Evolutionary conservation across 2,888 invertebrate species (phyloP).

Genomic region (Brenthis ino): DNA sequence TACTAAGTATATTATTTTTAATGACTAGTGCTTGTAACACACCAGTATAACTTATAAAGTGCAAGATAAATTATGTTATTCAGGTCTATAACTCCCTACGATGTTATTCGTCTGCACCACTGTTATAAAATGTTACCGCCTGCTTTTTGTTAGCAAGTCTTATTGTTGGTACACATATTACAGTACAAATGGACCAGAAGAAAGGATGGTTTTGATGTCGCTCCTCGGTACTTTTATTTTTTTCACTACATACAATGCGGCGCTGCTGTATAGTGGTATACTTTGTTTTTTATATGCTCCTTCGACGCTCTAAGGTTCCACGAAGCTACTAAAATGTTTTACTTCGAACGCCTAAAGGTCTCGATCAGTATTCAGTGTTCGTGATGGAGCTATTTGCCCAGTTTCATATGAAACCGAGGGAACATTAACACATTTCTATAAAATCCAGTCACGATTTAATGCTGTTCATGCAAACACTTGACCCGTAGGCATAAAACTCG

Average conservation of each 20-base stretch:
- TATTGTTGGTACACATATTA: conserved; percentile 27
- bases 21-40: no score
- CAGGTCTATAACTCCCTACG: neutral
- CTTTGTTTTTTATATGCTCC: conserved; percentile 12
- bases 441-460: conserved; percentile 36
- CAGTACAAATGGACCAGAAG: conserved; percentile 32
- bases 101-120: conserved; percentile 2
- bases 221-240: conserved; percentile 30
- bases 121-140: conserved; percentile 22
- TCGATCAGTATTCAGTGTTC: conserved; percentile 34
- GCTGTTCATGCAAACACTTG: conserved; percentile 36
- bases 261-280: conserved; percentile 12
- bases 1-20: no score
- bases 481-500: conserved; percentile 23
- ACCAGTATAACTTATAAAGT: no score
- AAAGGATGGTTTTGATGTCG: conserved; percentile 33
- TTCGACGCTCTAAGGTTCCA: conserved; percentile 3
- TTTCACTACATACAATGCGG: conserved; percentile 26
- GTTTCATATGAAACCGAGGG: conserved; percentile 33
- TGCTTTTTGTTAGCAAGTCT: conserved; percentile 34
- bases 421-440: conserved; percentile 40
- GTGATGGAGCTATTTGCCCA: conserved; percentile 36
- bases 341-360: conserved; percentile 23
- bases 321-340: conserved; percentile 10
- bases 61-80: no score